A percentile compares a stretch with the other conserved stretches of the same genome.
Evolutionary conservation across 2,797 vertebrate genomes (phyloP).

Genomic region (Chaetodon trifasciatus): DNA sequence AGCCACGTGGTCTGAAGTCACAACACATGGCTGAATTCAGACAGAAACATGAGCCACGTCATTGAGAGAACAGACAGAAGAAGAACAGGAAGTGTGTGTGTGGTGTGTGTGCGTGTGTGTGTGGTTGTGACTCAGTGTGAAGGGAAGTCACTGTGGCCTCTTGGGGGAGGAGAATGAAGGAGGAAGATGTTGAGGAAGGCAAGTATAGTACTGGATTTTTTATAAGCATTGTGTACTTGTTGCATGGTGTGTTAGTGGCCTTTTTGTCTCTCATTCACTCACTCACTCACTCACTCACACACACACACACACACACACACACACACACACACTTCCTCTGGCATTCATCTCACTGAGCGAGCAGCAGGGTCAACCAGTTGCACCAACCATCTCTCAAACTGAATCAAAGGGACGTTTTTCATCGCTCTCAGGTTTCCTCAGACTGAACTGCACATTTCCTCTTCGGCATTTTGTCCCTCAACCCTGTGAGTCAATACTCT

Average conservation of each 20-base stretch:
- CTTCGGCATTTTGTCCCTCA: neutral
- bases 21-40: slow-evolving; percentile 33
- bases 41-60: slow-evolving; percentile 45
- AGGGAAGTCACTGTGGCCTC: slow-evolving; percentile 54
- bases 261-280: neutral
- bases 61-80: neutral
- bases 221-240: neutral
- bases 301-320: slow-evolving; percentile 1
- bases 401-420: slow-evolving; percentile 26
- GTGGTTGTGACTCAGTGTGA: slow-evolving; percentile 58
- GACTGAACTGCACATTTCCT: neutral
- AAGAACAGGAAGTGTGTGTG: slow-evolving; percentile 63
- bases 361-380: slow-evolving; percentile 50
- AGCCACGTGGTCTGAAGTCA: slow-evolving; percentile 49
- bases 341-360: slow-evolving; percentile 34
- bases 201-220: slow-evolving; percentile 1
- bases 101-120: slow-evolving; percentile 48
- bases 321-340: neutral
- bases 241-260: neutral
- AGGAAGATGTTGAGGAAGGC: neutral
- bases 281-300: slow-evolving; percentile 7
- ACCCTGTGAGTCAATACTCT: accelerated
- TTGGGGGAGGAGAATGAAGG: neutral
- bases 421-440: slow-evolving; percentile 24
- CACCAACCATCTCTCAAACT: slow-evolving; percentile 32